phyloP scores from a whole-genome alignment of 1,140 invertebrate genomes.

The Parasteatoda tepidariorum region DNA sequence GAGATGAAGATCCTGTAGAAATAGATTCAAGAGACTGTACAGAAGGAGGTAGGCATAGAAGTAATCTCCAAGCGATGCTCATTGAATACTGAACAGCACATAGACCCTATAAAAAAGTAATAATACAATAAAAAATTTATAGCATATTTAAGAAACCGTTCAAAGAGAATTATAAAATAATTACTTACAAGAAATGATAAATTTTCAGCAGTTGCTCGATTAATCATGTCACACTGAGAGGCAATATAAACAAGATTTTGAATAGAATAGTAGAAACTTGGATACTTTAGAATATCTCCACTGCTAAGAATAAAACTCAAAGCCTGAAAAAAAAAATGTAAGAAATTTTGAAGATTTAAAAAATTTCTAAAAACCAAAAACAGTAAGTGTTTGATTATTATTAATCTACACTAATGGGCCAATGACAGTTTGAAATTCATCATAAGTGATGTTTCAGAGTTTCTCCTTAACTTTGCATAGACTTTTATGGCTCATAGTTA shows the following conservation, averaged over 20 bases:
- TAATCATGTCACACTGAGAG: conserved; percentile 67
- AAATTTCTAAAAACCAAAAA: too few relatives aligned
- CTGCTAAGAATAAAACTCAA: conserved; percentile 93
- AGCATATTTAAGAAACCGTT: too few relatives aligned
- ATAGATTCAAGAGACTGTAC: conserved; percentile 85
- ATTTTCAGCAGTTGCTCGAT: conserved; percentile 63
- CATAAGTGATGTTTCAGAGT: too few relatives aligned
- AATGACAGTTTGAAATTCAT: too few relatives aligned
- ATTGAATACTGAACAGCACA: conserved; percentile 93
- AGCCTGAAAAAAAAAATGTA: conserved; percentile 71
- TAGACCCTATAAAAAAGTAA: conserved; percentile 67
- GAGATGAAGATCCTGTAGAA: conserved; percentile 72
- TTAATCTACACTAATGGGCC: too few relatives aligned
- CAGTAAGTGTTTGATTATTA: too few relatives aligned
- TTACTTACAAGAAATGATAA: conserved; percentile 66
- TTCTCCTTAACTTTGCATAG: too few relatives aligned
- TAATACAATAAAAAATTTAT: too few relatives aligned
- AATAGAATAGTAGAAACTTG: conserved; percentile 84
- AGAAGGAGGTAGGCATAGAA: conserved; percentile 87
- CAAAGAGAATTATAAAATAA: neutral
- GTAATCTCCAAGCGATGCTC: conserved; percentile 83
- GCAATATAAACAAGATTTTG: conserved; percentile 76
- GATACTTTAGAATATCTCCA: conserved; percentile 90
- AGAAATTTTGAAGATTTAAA: too few relatives aligned
- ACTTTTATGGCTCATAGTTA: too few relatives aligned